Evolutionary conservation across 2,113 vertebrate species (phyloP).

Genomic region (Colinus virginianus): DNA sequence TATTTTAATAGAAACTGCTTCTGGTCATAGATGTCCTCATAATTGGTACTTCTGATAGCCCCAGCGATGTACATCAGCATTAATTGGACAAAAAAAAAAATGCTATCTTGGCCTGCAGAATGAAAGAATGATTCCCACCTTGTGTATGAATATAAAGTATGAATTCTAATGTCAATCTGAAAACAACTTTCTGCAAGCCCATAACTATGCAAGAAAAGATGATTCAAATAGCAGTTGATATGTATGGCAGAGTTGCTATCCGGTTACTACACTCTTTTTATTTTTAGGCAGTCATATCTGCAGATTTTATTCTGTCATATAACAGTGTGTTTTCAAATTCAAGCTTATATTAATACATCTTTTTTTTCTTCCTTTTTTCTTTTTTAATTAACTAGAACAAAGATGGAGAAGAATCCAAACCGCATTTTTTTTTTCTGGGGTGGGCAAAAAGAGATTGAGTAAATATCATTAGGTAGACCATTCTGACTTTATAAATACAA

Average conservation of each 20-base stretch:
- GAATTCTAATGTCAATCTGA: background rate
- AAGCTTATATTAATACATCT: background rate
- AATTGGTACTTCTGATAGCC: constrained; percentile 25
- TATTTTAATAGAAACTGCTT: constrained; percentile 35
- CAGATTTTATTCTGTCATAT: background rate
- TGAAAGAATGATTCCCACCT: background rate
- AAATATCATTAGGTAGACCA: background rate
- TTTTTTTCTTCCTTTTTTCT: no score
- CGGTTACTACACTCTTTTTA: background rate
- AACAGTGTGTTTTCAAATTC: background rate
- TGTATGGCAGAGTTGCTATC: background rate
- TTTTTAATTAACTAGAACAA: background rate
- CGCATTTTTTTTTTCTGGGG: background rate
- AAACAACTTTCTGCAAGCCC: background rate
- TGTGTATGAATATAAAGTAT: background rate
- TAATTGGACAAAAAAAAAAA: background rate
- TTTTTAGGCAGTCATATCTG: background rate
- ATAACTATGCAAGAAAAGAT: background rate
- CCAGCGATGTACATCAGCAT: background rate
- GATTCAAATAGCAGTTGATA: background rate
- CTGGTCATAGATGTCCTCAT: constrained; percentile 6
- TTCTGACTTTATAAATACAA: constrained; percentile 11
- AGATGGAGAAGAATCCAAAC: background rate
- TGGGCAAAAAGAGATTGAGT: background rate
- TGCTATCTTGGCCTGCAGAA: background rate